A percentile compares a stretch with the other conserved stretches of the same genome.
These are phyloP conservation scores for Characodon lateralis DNA, from an alignment of 2,797 vertebrate species.

Conservation along the genomic window DNA sequence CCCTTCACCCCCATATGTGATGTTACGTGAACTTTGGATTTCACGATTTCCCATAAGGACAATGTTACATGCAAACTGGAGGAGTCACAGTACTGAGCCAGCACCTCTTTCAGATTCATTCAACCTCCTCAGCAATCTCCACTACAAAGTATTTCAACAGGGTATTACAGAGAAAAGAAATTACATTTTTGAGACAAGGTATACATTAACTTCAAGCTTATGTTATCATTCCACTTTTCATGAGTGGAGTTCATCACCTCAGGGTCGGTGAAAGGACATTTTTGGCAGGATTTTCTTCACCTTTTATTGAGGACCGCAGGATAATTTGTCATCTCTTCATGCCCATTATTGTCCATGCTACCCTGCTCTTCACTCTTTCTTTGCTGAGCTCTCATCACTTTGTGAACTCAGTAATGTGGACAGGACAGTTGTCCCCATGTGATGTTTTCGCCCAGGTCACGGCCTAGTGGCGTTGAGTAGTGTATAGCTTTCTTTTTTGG, in stretches of 20 bases:
- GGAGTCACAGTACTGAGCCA: background rate
- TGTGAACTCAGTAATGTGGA: slow-evolving; percentile 59
- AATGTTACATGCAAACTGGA: background rate
- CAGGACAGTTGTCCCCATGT: slow-evolving; percentile 61
- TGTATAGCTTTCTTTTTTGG: slow-evolving; percentile 64
- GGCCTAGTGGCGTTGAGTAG: slow-evolving; percentile 71
- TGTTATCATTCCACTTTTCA: slow-evolving; percentile 14
- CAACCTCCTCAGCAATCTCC: no score
- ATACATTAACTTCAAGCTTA: slow-evolving; percentile 8
- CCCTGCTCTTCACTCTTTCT: slow-evolving; percentile 52
- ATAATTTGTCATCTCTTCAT: slow-evolving; percentile 73
- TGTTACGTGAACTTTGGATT: background rate
- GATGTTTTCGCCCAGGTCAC: slow-evolving; percentile 76
- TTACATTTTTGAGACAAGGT: background rate
- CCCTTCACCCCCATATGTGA: background rate
- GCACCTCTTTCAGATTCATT: background rate
- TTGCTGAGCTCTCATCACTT: slow-evolving; percentile 47
- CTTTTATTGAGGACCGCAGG: slow-evolving; percentile 43
- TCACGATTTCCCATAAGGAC: background rate
- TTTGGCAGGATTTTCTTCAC: slow-evolving; percentile 25
- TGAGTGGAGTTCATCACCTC: slow-evolving; percentile 8
- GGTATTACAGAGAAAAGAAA: background rate
- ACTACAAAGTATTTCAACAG: background rate
- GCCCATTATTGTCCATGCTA: slow-evolving; percentile 56
- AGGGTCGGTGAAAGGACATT: slow-evolving; percentile 17